Percentiles rank a stretch among this genome's conserved stretches.
These are phyloP conservation scores for Sicus ferrugineus DNA, from an alignment of 2,888 invertebrate species.

Conservation along the genomic window DNA sequence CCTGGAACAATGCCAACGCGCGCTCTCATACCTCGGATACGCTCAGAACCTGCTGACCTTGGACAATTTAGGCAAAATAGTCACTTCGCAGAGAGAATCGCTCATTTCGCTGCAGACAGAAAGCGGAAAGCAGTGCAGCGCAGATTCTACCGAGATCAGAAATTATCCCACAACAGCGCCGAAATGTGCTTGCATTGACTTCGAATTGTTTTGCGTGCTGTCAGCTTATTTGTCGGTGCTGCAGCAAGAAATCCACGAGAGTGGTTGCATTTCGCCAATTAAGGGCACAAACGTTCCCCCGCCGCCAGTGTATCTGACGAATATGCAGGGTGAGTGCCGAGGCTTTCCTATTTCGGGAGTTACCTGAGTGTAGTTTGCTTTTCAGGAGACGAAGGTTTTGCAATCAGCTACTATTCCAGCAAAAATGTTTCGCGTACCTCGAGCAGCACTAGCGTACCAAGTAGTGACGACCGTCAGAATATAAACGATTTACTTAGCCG, in stretches of 20 bases:
- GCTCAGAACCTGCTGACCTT: constrained; percentile 62
- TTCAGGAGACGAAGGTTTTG: constrained; percentile 48
- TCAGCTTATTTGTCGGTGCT: constrained; percentile 63
- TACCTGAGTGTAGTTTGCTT: neutral
- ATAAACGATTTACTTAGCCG: constrained; percentile 54
- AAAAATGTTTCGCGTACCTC: constrained; percentile 62
- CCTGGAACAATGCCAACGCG: constrained; percentile 63
- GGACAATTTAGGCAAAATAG: constrained; percentile 61
- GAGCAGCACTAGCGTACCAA: constrained; percentile 60
- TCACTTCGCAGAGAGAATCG: constrained; percentile 58
- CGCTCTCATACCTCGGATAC: constrained; percentile 63
- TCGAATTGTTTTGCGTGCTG: constrained; percentile 64
- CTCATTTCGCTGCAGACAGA: constrained; percentile 51
- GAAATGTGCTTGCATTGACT: constrained; percentile 50
- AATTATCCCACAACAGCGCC: neutral
- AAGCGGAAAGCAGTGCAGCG: constrained; percentile 44
- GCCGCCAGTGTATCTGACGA: constrained; percentile 64
- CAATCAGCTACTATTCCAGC: constrained; percentile 53
- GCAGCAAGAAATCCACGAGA: constrained; percentile 64
- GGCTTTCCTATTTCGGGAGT: constrained; percentile 34
- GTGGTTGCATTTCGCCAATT: constrained; percentile 65
- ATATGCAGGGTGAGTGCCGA: constrained; percentile 55
- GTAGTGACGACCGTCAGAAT: constrained; percentile 53
- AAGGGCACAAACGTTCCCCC: constrained; percentile 65
- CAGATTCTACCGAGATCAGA: constrained; percentile 6